Conservation (phyloP, 2,888 invertebrate genomes). For the Limnephilus rhombicus region DNA sequence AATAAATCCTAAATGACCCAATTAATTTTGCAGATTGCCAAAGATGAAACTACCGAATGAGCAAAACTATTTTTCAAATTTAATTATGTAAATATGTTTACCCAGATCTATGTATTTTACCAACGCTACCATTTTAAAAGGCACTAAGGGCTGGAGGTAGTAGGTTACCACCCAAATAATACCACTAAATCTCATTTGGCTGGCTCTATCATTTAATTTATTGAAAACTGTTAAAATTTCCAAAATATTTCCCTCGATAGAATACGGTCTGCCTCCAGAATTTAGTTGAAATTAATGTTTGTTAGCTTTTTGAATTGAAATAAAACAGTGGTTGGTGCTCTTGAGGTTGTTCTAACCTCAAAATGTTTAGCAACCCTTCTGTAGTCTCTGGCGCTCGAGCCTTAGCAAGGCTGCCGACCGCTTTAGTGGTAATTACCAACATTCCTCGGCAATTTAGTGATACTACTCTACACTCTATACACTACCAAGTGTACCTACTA, state of each 20-base stretch:
- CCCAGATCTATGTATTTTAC: too few relatives aligned
- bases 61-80: too few relatives aligned
- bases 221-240: neutral
- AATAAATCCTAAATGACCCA: too few relatives aligned
- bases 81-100: too few relatives aligned
- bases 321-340: neutral
- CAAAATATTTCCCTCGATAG: neutral
- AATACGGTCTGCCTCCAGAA: neutral
- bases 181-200: neutral
- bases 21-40: too few relatives aligned
- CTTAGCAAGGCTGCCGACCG: constrained; percentile 4
- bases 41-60: too few relatives aligned
- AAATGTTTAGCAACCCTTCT: neutral
- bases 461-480: neutral
- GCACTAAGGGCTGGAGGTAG: too few relatives aligned
- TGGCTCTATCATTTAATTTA: neutral
- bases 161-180: neutral
- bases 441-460: constrained; percentile 4
- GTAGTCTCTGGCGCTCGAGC: neutral
- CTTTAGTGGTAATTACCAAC: constrained; percentile 11
- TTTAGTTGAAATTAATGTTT: neutral
- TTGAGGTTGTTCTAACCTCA: neutral
- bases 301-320: neutral
- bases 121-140: too few relatives aligned
- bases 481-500: neutral